phyloP scores from a whole-genome alignment of 1,140 invertebrate species.

The Sarcophaga bullata region DNA sequence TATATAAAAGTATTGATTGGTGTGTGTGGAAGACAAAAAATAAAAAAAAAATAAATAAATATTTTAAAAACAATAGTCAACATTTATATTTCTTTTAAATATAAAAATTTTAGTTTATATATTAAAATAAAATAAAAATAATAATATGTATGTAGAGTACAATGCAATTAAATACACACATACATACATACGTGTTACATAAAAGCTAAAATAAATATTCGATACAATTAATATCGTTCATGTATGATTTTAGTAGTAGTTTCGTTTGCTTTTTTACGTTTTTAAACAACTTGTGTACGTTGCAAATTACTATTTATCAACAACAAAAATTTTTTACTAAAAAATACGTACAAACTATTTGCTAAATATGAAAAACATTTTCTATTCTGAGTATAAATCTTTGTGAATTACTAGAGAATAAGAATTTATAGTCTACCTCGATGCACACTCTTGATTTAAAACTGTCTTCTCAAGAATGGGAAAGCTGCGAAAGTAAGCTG shows the following conservation, averaged over 20 bases:
- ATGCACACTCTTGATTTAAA: conserved; percentile 80
- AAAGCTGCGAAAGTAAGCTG: conserved; percentile 81
- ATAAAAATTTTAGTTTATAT: neutral
- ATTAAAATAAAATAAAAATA: conserved; percentile 2
- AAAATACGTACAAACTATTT: conserved; percentile 19
- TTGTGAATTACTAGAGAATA: conserved; percentile 30
- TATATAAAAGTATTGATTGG: conserved; percentile 1
- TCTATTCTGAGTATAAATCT: conserved; percentile 30
- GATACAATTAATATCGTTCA: conserved; percentile 22
- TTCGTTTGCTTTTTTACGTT: neutral
- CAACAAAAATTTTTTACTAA: conserved; percentile 17
- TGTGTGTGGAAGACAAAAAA: neutral
- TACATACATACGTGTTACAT: conserved; percentile 2
- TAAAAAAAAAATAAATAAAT: neutral
- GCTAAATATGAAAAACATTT: conserved; percentile 19
- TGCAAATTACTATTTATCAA: neutral
- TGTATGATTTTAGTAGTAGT: neutral
- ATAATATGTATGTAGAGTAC: conserved; percentile 23
- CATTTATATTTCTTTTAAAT: conserved; percentile 1
- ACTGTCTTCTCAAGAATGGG: conserved; percentile 80
- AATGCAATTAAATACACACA: conserved; percentile 14
- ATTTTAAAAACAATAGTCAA: conserved; percentile 2
- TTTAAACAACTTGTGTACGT: neutral
- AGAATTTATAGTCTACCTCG: conserved; percentile 66
- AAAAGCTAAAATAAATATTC: conserved; percentile 7